These are phyloP conservation scores for Tricholaema leucomelas DNA, from an alignment of 2,113 vertebrate genomes.

Conservation along the genomic window DNA sequence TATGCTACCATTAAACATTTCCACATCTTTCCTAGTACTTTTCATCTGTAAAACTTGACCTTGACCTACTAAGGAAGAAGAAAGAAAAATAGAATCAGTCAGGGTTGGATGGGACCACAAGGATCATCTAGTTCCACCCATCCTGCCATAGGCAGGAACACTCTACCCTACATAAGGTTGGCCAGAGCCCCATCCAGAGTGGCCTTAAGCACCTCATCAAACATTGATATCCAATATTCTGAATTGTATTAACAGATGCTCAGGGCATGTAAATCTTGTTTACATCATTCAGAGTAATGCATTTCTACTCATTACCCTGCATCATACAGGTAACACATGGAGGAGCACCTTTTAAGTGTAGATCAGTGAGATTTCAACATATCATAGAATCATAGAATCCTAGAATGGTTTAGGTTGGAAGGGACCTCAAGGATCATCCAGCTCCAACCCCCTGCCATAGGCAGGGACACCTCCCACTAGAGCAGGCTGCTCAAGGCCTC, in stretches of 20 bases:
- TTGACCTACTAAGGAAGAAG: neutral
- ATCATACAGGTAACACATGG: neutral
- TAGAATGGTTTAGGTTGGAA: too few species aligned
- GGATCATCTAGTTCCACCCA: too few species aligned
- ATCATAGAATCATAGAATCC: too few species aligned
- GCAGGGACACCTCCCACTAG: too few species aligned
- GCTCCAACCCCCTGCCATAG: too few species aligned
- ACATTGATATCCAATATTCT: neutral
- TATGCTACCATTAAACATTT: neutral
- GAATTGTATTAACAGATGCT: neutral
- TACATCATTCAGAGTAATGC: neutral
- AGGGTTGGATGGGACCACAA: too few species aligned
- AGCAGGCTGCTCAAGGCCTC: too few species aligned
- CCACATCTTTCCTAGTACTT: neutral
- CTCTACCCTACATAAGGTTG: too few species aligned
- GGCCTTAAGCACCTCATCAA: too few species aligned
- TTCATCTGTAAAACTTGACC: neutral
- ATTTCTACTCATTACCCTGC: neutral
- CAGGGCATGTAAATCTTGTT: neutral
- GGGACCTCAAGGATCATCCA: too few species aligned
- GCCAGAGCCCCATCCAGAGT: too few species aligned
- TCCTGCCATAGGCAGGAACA: too few species aligned
- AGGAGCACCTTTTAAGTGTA: neutral
- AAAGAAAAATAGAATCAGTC: neutral
- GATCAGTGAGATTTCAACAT: neutral